A percentile compares a stretch with the other conserved stretches of the same genome.
phyloP scores from a whole-genome alignment of 2,797 vertebrate genomes.

The Odontamblyopus rebecca region DNA sequence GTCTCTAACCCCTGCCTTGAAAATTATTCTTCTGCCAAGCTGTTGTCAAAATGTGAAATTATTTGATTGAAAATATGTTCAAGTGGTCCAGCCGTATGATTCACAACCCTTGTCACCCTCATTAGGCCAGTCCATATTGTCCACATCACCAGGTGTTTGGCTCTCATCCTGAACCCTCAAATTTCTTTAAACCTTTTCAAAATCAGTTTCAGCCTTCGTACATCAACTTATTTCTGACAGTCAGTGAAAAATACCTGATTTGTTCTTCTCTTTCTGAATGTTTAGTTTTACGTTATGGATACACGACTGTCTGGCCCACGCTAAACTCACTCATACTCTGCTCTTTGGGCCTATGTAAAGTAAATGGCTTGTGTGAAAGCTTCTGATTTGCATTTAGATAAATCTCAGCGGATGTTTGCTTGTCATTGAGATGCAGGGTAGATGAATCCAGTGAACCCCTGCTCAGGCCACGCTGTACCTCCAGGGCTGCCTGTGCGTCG shows the following conservation, averaged over 20 bases:
- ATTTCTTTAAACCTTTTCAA: background rate
- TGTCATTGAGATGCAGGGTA: slow-evolving; percentile 69
- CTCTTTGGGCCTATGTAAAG: slow-evolving; percentile 49
- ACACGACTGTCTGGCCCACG: slow-evolving; percentile 7
- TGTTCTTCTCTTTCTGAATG: background rate
- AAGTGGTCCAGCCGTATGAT: background rate
- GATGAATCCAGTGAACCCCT: slow-evolving; percentile 50
- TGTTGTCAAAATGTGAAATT: background rate
- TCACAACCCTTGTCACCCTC: background rate
- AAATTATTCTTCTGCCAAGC: background rate
- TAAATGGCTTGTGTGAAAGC: slow-evolving; percentile 65
- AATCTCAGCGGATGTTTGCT: slow-evolving; percentile 65
- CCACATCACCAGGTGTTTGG: background rate
- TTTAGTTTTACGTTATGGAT: background rate
- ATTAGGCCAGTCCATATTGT: background rate
- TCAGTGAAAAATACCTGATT: background rate
- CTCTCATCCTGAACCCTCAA: background rate
- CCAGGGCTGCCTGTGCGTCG: slow-evolving; percentile 24
- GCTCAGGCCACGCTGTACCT: slow-evolving; percentile 37
- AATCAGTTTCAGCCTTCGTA: background rate
- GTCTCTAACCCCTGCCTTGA: background rate
- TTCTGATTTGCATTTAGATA: slow-evolving; percentile 77
- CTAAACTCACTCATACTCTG: slow-evolving; percentile 22
- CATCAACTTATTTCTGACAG: background rate
- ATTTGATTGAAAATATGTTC: background rate